A percentile compares a stretch with the other conserved stretches of the same genome.
These are phyloP conservation scores for Platynereis dumerilii DNA, from an alignment of 2,888 invertebrate species.

Conservation along the genomic window DNA sequence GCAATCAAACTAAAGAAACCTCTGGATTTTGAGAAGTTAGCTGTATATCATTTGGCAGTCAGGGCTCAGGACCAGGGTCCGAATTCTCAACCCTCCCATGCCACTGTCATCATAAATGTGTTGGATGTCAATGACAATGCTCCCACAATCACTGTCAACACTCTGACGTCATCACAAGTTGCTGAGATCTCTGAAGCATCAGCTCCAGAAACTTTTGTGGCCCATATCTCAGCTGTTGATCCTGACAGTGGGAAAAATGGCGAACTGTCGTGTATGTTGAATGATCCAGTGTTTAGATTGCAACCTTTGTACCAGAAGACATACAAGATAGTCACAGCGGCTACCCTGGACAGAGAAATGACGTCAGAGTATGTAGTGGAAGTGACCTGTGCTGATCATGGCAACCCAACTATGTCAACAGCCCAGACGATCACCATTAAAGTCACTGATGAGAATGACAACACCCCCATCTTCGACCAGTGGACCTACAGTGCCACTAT, in stretches of 20 bases:
- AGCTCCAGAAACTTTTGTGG: constrained; percentile 71
- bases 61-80: constrained; percentile 14
- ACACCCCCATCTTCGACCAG: constrained; percentile 80
- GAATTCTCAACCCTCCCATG: constrained; percentile 12
- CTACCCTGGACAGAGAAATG: constrained; percentile 48
- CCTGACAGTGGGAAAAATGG: constrained; percentile 85
- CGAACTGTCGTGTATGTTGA: constrained; percentile 68
- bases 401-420: constrained; percentile 79
- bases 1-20: constrained; percentile 7
- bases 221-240: constrained; percentile 85
- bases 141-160: constrained; percentile 45
- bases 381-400: constrained; percentile 73
- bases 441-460: constrained; percentile 90
- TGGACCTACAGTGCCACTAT: constrained; percentile 38
- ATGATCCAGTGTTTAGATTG: constrained; percentile 41
- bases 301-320: constrained; percentile 47
- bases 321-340: constrained; percentile 64
- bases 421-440: constrained; percentile 44
- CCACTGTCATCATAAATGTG: constrained; percentile 29
- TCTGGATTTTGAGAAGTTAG: constrained; percentile 21
- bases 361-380: constrained; percentile 44
- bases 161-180: constrained; percentile 36
- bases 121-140: constrained; percentile 49
- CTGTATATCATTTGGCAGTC: constrained; percentile 22
- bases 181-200: constrained; percentile 80